phyloP scores from a whole-genome alignment of 2,797 vertebrate genomes.

The Petrocephalus sullivani region DNA sequence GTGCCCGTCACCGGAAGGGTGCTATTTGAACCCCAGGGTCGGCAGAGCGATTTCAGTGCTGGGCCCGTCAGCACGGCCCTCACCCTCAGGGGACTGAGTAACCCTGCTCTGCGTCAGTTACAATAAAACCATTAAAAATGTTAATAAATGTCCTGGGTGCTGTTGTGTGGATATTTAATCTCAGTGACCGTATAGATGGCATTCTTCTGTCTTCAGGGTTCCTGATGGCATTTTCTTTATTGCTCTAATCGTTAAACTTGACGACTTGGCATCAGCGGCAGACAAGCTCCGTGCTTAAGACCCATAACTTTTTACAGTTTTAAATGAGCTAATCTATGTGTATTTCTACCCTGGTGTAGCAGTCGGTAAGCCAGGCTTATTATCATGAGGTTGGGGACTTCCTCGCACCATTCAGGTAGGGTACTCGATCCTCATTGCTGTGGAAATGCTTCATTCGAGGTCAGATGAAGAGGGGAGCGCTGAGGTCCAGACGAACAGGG shows the following conservation, averaged over 20 bases:
- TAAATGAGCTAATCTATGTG: neutral
- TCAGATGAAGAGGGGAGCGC: neutral
- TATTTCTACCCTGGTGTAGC: neutral
- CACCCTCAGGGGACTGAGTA: no score
- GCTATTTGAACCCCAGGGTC: no score
- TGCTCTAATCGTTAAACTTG: neutral
- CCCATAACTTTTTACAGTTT: neutral
- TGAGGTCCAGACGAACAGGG: neutral
- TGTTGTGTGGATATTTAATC: no score
- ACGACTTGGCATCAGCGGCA: neutral
- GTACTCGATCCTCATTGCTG: neutral
- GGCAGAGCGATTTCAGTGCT: no score
- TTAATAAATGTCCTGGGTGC: no score
- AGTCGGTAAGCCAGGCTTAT: neutral
- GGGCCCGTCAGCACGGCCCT: no score
- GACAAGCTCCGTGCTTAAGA: neutral
- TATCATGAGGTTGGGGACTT: neutral
- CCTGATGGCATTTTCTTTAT: neutral
- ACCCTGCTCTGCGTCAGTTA: no score
- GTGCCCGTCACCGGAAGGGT: neutral
- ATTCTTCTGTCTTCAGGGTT: neutral
- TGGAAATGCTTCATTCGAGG: neutral
- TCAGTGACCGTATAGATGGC: no score
- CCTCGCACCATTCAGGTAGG: neutral
- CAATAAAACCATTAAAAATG: no score